Base-by-base conservation (phyloP, 1,140 invertebrate genomes). In the Pissodes strobi region DNA sequence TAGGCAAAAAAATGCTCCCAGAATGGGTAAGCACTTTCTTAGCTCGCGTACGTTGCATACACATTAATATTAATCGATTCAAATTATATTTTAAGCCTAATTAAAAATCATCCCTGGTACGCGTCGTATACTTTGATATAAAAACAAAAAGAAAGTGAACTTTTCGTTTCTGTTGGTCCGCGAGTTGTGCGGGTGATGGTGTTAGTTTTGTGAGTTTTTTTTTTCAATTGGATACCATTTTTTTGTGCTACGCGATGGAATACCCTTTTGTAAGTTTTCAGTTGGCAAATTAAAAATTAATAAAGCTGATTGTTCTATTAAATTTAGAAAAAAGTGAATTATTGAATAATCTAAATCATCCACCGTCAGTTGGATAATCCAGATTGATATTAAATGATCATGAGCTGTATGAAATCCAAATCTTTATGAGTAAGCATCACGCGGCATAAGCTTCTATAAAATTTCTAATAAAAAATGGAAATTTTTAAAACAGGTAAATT, bases 71-170 rank as follows among this genome's bases (percentile, higher is more conserved):
- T 57, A 57, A 60, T 41, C 56, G 22, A 51, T 57, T 48, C 23
- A 52, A 25, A 56, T 56, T 34, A 48, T 46, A 13, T 46, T 56
- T 45, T 34, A 9, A 21, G 22, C 12, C 55, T 69, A 56, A 58
- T 69, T 69, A 66, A 66, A 53, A 69, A 57, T 59, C 68, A 55
- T 55, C 39, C 39, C 53, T 58, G 59, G 68, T 69, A 23, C 39
- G 27, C 12, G n/a, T 17, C 17, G 49, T 59, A 52, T 23, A 39
- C 43, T 60, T 41, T 63, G 41, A 45, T 72, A 74, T 74, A 74
- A 71, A 74, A 73, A 70, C 66, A 66, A 70, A 70, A 72, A 74
- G 71, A 74, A 74, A 74, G 71, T 73, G 55, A 68, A 52, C 18
- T 60, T 49, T 41, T 68, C 60, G 68, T 64, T 69, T 38, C 53